Percentiles rank a stretch among this genome's conserved stretches.
Conservation (phyloP, 2,797 vertebrate species). For the Silurus lanzhouensis region DNA sequence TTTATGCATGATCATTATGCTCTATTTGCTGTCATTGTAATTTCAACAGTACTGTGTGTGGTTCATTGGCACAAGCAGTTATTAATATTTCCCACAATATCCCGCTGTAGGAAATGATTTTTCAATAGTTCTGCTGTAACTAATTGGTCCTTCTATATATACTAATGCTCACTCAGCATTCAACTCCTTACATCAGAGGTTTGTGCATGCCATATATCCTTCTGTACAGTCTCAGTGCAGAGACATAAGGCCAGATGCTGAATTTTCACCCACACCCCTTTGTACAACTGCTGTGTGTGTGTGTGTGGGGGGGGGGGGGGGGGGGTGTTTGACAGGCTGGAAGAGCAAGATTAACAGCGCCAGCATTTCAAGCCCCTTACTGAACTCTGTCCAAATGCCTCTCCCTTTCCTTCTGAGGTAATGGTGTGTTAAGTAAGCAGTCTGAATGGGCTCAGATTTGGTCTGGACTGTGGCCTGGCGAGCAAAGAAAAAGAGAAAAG, state of each 20-base stretch:
- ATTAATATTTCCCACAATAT: neutral
- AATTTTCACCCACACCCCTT: conserved; percentile 59
- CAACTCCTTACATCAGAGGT: conserved; percentile 43
- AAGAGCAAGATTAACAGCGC: conserved; percentile 70
- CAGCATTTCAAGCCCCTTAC: conserved; percentile 61
- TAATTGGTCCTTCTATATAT: conserved; percentile 35
- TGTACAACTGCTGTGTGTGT: conserved; percentile 54
- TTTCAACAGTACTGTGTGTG: neutral
- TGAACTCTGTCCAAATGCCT: conserved; percentile 70
- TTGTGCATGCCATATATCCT: conserved; percentile 53
- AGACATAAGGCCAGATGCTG: conserved; percentile 58
- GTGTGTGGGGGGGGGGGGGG: too few species aligned
- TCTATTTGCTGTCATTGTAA: neutral
- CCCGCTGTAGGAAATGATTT: too few species aligned
- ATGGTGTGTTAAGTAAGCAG: conserved; percentile 69
- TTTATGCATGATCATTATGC: too few species aligned
- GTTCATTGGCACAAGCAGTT: neutral
- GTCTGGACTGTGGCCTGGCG: conserved; percentile 35
- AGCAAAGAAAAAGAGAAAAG: conserved; percentile 25
- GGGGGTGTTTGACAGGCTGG: conserved; percentile 58
- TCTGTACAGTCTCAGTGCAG: conserved; percentile 46
- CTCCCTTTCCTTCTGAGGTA: conserved; percentile 72
- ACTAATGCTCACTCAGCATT: conserved; percentile 40
- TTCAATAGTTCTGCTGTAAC: neutral
- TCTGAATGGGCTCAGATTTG: conserved; percentile 52